Evolutionary conservation across 2,888 invertebrate genomes (phyloP), one percentile per base, ranked within the genome.

Genomic region (Caenorhabditis uteleia): DNA sequence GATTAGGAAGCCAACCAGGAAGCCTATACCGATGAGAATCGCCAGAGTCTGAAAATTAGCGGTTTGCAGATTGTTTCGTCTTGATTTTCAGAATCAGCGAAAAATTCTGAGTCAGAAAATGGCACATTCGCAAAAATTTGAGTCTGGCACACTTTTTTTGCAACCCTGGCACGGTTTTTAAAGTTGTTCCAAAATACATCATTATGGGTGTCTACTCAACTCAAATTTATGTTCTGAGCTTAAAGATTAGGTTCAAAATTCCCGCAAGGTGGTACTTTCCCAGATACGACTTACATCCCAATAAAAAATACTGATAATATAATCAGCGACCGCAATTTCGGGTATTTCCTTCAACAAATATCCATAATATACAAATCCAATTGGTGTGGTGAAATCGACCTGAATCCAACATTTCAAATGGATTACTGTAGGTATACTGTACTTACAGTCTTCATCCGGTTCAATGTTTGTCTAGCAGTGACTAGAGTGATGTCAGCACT

Each of bases 301-400:
- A 47, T 64, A 49, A 27, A 67, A 70, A 5, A 64, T 44, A 20
- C 64, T 36, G 21, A 68, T 46, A 29, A 70, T 70, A 45, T 70
- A 70, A 36, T 70, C 67, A 5, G 62, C 61, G 12, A 70, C 67
- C 3, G 64, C 47, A 8, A 70, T 51, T 40, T 68, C 56, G 0
- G 70, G 70, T 33, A 68, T 59, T 36, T 70, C 67, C 33, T 40
- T 38, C 8, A 70, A 39, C 27, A 70, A 40, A 51, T 70, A 70
- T 7, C 70, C 70, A 23, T 67, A 70, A 21, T 70, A 68, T 8
- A 70, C 49, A 16, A 59, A 67, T 1, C 54, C 58, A 25, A 68
- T 53, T 0, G 70, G 64, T n/a, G 64, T 64, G 2, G 70, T 70
- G 39, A 70, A 70, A 42, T 62, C 49, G 10, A 66, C 65, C 59